Base-by-base conservation (phyloP, 2,113 vertebrate genomes). In the Aspiorhynchus laticeps region DNA sequence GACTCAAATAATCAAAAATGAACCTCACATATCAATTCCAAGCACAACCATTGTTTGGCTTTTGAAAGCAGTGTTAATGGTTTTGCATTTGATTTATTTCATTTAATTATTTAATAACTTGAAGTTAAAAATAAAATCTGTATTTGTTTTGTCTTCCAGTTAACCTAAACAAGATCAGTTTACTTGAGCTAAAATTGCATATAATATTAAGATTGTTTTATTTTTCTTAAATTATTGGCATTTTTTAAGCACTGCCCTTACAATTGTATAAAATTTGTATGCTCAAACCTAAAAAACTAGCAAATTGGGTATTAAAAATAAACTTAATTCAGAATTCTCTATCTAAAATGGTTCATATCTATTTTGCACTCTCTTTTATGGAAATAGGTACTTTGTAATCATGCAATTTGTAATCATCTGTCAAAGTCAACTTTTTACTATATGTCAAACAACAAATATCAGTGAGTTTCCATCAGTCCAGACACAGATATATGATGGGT, bases 381-480 rank as follows among this genome's bases (percentile, higher is more conserved):
- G 19, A 73, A 38, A 73, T 7, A 4, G 26, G 5, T 75, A 36
- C 38, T 82, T 82, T 83, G 86, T 65, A 63, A 75, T 80, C 53
- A 10, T 53, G 59, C 5, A 38, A 36, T 79, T 33, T 7, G 11
- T 51, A 51, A 4, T 14, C 10, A 43, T 48, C 17, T 59, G 38
- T 59, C 61, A 61, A 12, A 31, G 19, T 14, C 33, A 41, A 33
- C 9, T 28, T 79, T 79, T 31, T 26, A 63, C 69, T 15, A 5
- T 67, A 53, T 85, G 85, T 81, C 82, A 90, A 41, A 78, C 46
- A 26, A 38, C 36, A 21, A 46, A 84, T 73, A 80, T 43, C 4
- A 51, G 77, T 53, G 51, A 83, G 61, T 73, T 83, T 85, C 87
- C 78, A 83, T 88, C 85, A 74, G 31, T 28, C 53, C 48, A 59